Percentiles rank a stretch among this genome's conserved stretches.
Evolutionary conservation across 2,113 vertebrate genomes (phyloP).

Genomic region (Spermophilus dauricus): DNA sequence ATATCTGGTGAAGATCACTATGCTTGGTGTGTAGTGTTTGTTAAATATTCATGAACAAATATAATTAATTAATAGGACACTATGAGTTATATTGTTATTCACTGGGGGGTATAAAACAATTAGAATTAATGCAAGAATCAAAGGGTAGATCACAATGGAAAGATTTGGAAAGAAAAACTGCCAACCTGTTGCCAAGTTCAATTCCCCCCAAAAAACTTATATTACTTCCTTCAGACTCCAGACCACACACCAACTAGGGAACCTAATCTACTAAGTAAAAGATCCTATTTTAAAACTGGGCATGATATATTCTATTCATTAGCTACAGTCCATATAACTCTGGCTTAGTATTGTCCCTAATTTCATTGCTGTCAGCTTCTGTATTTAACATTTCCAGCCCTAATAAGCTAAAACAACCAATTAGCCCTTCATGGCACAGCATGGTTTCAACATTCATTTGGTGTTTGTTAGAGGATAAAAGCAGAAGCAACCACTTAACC

Average conservation of each 20-base stretch:
- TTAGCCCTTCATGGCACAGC: constrained; percentile 63
- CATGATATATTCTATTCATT: constrained; percentile 59
- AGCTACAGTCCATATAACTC: constrained; percentile 66
- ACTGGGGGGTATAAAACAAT: background rate
- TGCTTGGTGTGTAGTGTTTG: background rate
- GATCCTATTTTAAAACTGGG: constrained; percentile 36
- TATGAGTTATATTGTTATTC: background rate
- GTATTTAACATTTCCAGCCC: constrained; percentile 73
- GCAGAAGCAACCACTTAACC: background rate
- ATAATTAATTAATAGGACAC: background rate
- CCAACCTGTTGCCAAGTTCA: background rate
- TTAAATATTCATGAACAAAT: background rate
- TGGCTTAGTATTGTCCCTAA: constrained; percentile 53
- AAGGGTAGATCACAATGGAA: background rate
- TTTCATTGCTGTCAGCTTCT: constrained; percentile 63
- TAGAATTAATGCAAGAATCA: background rate
- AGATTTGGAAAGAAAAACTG: background rate
- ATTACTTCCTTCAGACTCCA: background rate
- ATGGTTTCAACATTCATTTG: constrained; percentile 19
- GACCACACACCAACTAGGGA: background rate
- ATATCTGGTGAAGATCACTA: background rate
- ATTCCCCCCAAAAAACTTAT: background rate
- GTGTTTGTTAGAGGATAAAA: constrained; percentile 49
- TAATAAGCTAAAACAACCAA: constrained; percentile 77
- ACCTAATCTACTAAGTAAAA: constrained; percentile 10